Percentiles rank a stretch among this genome's conserved stretches.
Evolutionary conservation across 2,113 vertebrate genomes (phyloP).

Genomic region (Gasterosteus nipponicus): DNA sequence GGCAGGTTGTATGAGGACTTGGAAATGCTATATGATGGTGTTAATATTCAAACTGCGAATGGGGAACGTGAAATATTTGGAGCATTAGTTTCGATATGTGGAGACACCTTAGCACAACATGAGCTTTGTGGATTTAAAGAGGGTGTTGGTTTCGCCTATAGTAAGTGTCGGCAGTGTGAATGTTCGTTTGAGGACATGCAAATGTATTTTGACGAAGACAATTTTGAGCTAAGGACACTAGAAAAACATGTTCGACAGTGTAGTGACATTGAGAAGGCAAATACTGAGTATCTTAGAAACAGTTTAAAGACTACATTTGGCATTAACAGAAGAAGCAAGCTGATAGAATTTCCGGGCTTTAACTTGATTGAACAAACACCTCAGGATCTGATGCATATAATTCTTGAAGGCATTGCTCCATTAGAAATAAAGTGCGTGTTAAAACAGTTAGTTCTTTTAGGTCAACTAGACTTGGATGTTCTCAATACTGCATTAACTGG

Average conservation of each 20-base stretch:
- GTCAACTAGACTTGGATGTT: constrained; percentile 23
- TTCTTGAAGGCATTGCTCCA: constrained; percentile 15
- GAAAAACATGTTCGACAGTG: background rate
- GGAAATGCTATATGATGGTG: constrained; percentile 8
- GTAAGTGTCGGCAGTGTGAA: constrained; percentile 13
- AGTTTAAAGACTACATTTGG: constrained; percentile 6
- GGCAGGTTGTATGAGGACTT: constrained; percentile 14
- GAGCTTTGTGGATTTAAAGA: constrained; percentile 32
- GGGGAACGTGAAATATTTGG: constrained; percentile 23
- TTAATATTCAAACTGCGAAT: constrained; percentile 20
- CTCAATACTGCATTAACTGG: constrained; percentile 23
- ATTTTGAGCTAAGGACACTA: background rate
- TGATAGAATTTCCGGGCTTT: too few species aligned
- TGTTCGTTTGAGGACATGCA: constrained; percentile 28
- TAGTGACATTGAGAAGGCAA: too few species aligned
- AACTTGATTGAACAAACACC: too few species aligned
- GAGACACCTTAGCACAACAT: constrained; percentile 27
- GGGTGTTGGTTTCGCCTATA: constrained; percentile 32
- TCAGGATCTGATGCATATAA: too few species aligned
- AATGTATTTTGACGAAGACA: background rate
- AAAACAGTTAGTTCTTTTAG: constrained; percentile 19
- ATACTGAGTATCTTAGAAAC: background rate
- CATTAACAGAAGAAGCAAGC: too few species aligned
- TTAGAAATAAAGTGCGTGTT: constrained; percentile 31
- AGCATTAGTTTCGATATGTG: constrained; percentile 30